Base-by-base conservation (phyloP, 2,113 vertebrate species). In the Eidolon helvum region DNA sequence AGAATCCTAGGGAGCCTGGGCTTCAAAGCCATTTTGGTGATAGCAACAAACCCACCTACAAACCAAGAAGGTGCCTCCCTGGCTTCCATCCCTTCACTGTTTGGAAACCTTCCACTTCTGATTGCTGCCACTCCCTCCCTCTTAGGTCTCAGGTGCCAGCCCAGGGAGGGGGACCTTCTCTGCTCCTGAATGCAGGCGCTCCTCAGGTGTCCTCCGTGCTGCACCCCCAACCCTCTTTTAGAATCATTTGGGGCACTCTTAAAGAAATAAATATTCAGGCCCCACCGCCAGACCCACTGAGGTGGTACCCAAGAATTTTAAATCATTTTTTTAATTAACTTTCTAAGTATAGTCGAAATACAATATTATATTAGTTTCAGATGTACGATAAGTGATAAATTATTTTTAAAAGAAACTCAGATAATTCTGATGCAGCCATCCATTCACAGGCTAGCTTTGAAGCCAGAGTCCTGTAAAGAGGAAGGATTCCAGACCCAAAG, bases 171-270 rank as follows among this genome's bases (percentile, higher is more conserved):
- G 43, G 38, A 0, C 14, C 1, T 4, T 71, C n/a, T n/a, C 33
- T 61, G 30, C 48, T 87, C 16, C 0, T 55, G 33, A 66, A 28
- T 21, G 33, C 18, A 83, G 83, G 24, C 33, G 9, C n/a, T 16
- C 19, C 48, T 63, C 15, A 0, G 15, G 4, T 18, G 1, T 28
- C 53, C 26, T 79, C 21, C 2, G 0, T 15, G 10, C 22, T 24
- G 55, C 65, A 33, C n/a, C 14, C n/a, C 33, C 18, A 14, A 61
- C 15, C 26, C 65, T 38, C 18, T 48, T 75, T 33, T 43, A 85
- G 66, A 50, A 38, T 35, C 50, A 19, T 5, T 16, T 16, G 14
- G 35, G n/a, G 48, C 61, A n/a, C 50, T 68, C 78, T 53, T 57
- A 38, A 26, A 87, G 68, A 50, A 68, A 24, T 12, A 40, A 77